phyloP scores from a whole-genome alignment of 1,140 invertebrate species.

The Pygmarrhopalites habei region DNA sequence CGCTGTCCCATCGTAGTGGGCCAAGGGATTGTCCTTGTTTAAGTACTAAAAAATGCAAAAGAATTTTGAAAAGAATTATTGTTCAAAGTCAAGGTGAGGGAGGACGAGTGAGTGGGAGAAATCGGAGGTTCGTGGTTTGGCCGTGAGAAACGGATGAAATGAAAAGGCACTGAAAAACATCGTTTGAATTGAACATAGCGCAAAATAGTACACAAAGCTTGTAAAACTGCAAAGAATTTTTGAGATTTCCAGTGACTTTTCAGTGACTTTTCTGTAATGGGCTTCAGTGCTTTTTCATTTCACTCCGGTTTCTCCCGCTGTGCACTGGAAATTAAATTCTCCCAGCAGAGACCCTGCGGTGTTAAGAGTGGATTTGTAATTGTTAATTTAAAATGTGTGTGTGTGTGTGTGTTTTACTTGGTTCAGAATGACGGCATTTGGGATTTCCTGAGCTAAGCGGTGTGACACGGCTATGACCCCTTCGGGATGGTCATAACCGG shows the following conservation, averaged over 20 bases:
- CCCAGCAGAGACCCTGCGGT: too few relatives aligned
- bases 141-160: background rate
- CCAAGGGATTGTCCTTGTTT: slow-evolving; percentile 80
- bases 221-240: too few relatives aligned
- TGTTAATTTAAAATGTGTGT: too few relatives aligned
- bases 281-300: too few relatives aligned
- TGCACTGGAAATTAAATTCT: too few relatives aligned
- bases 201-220: too few relatives aligned
- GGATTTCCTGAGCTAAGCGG: slow-evolving; percentile 74
- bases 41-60: slow-evolving; percentile 56
- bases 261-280: too few relatives aligned
- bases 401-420: slow-evolving; percentile 59
- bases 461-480: slow-evolving; percentile 87
- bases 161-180: background rate
- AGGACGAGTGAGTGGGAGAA: background rate
- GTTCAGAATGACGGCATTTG: slow-evolving; percentile 87
- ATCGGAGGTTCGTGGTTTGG: too few relatives aligned
- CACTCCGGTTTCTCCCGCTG: too few relatives aligned
- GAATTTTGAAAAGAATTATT: background rate
- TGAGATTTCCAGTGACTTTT: too few relatives aligned
- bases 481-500: slow-evolving; percentile 76
- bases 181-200: background rate
- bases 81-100: slow-evolving; percentile 1
- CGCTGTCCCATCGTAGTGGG: slow-evolving; percentile 86
- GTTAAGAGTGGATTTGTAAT: too few relatives aligned